Conservation (phyloP, 2,888 invertebrate genomes). For the Drosophila gaucha region DNA sequence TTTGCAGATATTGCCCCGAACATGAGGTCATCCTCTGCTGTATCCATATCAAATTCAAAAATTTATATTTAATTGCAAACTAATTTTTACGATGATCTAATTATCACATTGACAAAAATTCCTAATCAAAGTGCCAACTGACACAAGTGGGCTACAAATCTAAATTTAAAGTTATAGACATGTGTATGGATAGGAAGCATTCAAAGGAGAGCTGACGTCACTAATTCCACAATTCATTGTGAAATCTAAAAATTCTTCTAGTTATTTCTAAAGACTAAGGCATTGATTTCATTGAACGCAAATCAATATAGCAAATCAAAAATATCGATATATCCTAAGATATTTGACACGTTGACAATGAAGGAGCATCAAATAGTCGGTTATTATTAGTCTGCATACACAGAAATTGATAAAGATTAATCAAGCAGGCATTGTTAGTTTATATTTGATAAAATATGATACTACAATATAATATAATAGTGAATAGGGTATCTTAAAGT, state of each 20-base stretch:
- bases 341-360: too few species aligned
- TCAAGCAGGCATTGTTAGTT: neutral
- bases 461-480: too few species aligned
- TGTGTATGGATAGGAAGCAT: neutral
- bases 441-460: too few species aligned
- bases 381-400: neutral
- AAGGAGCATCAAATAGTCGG: neutral
- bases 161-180: neutral
- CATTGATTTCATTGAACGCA: too few species aligned
- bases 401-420: constrained; percentile 2
- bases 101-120: constrained; percentile 6
- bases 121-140: constrained; percentile 20
- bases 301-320: too few species aligned
- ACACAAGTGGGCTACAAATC: constrained; percentile 18
- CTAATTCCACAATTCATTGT: too few species aligned
- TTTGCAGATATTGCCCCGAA: neutral
- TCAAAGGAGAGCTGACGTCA: neutral
- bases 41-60: constrained; percentile 10
- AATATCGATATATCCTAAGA: too few species aligned
- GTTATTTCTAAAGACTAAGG: too few species aligned
- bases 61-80: constrained; percentile 37
- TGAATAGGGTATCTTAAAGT: constrained; percentile 21
- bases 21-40: constrained; percentile 48
- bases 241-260: neutral
- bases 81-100: constrained; percentile 37